Base-by-base conservation (phyloP, 2,888 invertebrate genomes). In the Philonicus albiceps region DNA sequence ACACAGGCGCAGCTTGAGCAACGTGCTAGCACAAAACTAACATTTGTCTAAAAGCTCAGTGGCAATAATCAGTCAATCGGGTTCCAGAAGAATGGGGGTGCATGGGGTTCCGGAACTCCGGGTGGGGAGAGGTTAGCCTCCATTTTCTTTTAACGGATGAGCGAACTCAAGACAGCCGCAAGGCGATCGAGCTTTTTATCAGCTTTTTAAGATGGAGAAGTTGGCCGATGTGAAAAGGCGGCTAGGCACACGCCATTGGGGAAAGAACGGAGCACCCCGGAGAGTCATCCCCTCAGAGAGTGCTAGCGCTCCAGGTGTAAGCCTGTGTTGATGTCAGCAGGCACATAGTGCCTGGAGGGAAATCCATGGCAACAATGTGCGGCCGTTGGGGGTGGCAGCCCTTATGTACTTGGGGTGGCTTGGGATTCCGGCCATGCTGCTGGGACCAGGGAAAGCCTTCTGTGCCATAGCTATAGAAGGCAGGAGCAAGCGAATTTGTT, bases 341-440 rank as follows among this genome's bases (percentile, higher is more conserved):
- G 64, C 84, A 84, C n/a, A 73, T 84, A 84, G 19, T n/a, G 84
- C 84, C 84, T 27, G 27, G 75, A 85, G 86, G 86, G 75, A 76
- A 86, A 76, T 86, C 86, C 86, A 86, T 86, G 86, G 86, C 86
- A 86, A 86, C 86, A 75, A 75, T 75, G 75, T 85, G 64, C 22
- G 49, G 30, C 37, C 27, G 53, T 13, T 16, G 55, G 30, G 85
- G 72, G 34, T 30, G 75, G 75, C 22, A 19, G 34, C 31, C 49
- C 49, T 85, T 85, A 85, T 85, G 27, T 72, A 64, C 76, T 78
- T 86, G 88, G 88, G 89, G 91, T 91, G 91, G 92, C 92, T 92
- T 91, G 64, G 92, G 92, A 92, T 92, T 90, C 92, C 89, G 90
- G 91, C 91, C 92, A 92, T 91, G 92, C 92, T 92, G 91, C 89